Evolutionary conservation across 30 jellyfish, hydroid and myxozoan genomes (phyloP), one percentile per base, ranked within the genome.

Genomic region (Aurelia sp.): DNA sequence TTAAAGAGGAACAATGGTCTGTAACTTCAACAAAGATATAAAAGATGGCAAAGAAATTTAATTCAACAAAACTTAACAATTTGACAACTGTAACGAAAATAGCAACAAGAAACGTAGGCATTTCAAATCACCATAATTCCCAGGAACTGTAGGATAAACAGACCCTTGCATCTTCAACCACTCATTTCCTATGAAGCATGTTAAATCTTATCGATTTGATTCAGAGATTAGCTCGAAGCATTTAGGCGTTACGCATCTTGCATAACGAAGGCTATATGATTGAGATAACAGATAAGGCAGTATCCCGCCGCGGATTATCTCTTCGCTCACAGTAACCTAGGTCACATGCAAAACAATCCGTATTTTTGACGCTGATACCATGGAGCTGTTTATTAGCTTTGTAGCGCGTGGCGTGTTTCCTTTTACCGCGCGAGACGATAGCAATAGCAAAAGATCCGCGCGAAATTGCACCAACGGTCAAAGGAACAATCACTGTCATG

Each of bases 161-260:
- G 62, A 35, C 6, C 66, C 23, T 76, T 55, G 31, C 76, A 33
- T 53, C 86, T 58, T 37, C 40, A 76, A 50, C 76, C 62, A 37
- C 87, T 62, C 62, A 62, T 78, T 63, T 78, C 79, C 89, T 61
- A 37, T 16, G n/a, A 50, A 62, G 37, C 89, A 78, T 0, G 65
- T 78, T 65, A 20, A 52, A 62, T 78, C 73, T 78, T 62, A 78
- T 70, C 79, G 71, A 59, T 7, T 13, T 59, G 33, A 59, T 59
- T 74, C 40, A n/a, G 62, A 78, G 79, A 78, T 78, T 78, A 78
- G 37, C 48, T 13, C 7, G 59, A 10, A 59, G 58, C 11, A 50
- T 1, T 73, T 22, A 50, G 21, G 64, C 8, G 58, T 35, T 16
- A 41, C 66, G 67, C 11, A 74, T 37, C 30, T 74, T 70, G 21